Percentiles rank a stretch among this genome's conserved stretches.
These are phyloP conservation scores for Agrypnia vestita DNA, from an alignment of 1,140 invertebrate species.

Conservation along the genomic window DNA sequence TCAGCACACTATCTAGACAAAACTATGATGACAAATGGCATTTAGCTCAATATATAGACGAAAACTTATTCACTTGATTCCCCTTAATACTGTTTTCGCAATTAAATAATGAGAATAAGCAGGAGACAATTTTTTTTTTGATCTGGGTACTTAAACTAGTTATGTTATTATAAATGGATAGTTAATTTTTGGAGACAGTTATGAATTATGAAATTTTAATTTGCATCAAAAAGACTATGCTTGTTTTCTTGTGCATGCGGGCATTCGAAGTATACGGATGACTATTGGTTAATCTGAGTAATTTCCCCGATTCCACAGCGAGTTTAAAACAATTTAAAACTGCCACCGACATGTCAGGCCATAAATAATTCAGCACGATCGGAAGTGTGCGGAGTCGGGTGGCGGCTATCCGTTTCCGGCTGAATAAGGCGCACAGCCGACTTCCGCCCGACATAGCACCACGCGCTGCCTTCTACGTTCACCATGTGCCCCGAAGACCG, in stretches of 20 bases:
- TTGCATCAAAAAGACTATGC: no score
- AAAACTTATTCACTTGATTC: no score
- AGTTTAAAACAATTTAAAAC: conserved; percentile 40
- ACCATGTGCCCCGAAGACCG: neutral
- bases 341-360: conserved; percentile 18
- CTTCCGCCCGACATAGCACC: conserved; percentile 11
- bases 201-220: no score
- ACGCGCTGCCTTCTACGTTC: neutral
- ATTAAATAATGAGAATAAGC: no score
- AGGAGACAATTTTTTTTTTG: neutral
- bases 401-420: conserved; percentile 38
- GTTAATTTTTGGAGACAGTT: neutral
- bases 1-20: no score
- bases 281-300: neutral
- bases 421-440: conserved; percentile 33
- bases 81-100: no score
- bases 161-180: neutral
- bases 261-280: no score
- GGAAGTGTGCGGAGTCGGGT: conserved; percentile 35
- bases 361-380: conserved; percentile 26
- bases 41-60: no score
- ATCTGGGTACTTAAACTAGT: neutral
- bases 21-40: no score
- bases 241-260: no score
- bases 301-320: neutral